A percentile compares a stretch with the other conserved stretches of the same genome.
phyloP scores from a whole-genome alignment of 64 coral and sea anemone genomes.

The Pocillopora verrucosa region DNA sequence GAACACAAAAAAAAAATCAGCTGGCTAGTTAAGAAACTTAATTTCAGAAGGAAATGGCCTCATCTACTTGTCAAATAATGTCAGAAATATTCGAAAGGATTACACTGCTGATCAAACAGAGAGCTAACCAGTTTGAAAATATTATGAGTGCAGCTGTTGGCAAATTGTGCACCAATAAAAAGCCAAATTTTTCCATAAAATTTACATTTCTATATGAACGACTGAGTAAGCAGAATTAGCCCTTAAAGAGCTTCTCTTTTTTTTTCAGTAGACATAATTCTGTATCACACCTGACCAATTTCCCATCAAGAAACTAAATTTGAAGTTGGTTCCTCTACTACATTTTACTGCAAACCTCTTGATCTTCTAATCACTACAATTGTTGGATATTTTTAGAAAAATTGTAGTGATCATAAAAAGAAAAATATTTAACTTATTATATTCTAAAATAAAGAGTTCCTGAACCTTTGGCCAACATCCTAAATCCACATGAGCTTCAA shows the following conservation, averaged over 20 bases:
- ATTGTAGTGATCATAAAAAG: background rate
- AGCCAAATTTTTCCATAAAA: conserved; percentile 1
- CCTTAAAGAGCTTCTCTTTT: background rate
- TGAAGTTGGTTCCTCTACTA: background rate
- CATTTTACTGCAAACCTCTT: background rate
- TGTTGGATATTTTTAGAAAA: background rate
- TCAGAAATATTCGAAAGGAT: background rate
- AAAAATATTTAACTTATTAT: background rate
- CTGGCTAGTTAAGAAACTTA: background rate
- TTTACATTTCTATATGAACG: conserved; percentile 27
- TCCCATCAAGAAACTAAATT: conserved; percentile 37
- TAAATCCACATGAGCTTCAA: background rate
- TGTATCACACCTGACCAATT: conserved; percentile 26
- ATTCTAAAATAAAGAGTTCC: conserved; percentile 7
- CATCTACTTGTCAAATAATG: conserved; percentile 7
- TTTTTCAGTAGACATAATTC: conserved; percentile 30
- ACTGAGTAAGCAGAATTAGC: conserved; percentile 15
- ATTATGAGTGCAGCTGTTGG: conserved; percentile 4
- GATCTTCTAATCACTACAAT: background rate
- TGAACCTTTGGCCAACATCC: background rate
- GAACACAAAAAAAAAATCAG: background rate
- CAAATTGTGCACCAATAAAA: background rate
- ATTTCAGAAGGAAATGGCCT: background rate
- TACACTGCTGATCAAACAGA: conserved; percentile 10
- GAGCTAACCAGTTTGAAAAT: conserved; percentile 16